phyloP scores from a whole-genome alignment of 2,888 invertebrate genomes.

The Archips xylosteana region DNA sequence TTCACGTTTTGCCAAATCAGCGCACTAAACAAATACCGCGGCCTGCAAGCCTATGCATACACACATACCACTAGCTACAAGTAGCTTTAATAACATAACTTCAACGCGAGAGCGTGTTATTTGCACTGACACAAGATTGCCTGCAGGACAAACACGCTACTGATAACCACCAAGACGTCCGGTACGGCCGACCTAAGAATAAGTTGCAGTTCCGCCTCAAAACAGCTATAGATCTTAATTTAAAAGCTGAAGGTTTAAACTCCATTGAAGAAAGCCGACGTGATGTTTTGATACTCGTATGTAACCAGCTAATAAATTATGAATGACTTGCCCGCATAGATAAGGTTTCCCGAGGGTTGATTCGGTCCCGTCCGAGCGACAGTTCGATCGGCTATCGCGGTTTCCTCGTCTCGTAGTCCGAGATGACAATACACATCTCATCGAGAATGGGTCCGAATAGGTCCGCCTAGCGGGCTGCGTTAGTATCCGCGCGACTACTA shows the following conservation, averaged over 20 bases:
- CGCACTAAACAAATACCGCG: not conserved
- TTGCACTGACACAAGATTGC: slow-evolving; percentile 11
- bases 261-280: not conserved
- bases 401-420: not conserved
- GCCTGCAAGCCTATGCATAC: not conserved
- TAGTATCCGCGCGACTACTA: slow-evolving; percentile 53
- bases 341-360: slow-evolving; percentile 50
- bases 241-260: slow-evolving; percentile 1
- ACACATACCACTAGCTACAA: not conserved
- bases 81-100: not conserved
- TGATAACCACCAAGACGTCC: slow-evolving; percentile 39
- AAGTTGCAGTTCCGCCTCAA: slow-evolving; percentile 19
- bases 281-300: slow-evolving; percentile 17
- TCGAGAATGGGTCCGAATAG: slow-evolving; percentile 21
- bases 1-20: not conserved
- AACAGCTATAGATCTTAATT: slow-evolving; percentile 2
- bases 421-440: slow-evolving; percentile 16
- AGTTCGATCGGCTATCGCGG: slow-evolving; percentile 6
- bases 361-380: slow-evolving; percentile 11
- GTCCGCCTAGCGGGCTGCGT: slow-evolving; percentile 16
- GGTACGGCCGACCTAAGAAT: slow-evolving; percentile 27
- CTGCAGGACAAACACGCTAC: slow-evolving; percentile 21
- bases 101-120: slow-evolving; percentile 9
- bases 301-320: slow-evolving; percentile 60
- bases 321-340: slow-evolving; percentile 49